These are phyloP conservation scores for Montifringilla adamsi DNA, from an alignment of 2,113 vertebrate species.

Conservation along the genomic window DNA sequence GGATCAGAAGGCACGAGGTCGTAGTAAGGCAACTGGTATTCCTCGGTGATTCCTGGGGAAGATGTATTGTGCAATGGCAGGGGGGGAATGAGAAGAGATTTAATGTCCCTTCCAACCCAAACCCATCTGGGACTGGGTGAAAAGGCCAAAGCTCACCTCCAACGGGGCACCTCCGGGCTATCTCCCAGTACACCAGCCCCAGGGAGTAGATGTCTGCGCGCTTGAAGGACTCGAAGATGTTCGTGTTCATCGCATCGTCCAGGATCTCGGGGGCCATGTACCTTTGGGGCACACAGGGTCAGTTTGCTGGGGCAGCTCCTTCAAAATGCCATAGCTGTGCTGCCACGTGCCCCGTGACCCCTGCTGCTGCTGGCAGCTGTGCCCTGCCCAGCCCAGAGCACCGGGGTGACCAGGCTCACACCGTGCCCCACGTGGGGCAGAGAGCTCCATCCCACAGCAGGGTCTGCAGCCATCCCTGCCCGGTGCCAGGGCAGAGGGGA, in stretches of 20 bases:
- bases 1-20: conserved; percentile 97
- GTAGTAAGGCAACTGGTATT: conserved; percentile 96
- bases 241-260: conserved; percentile 88
- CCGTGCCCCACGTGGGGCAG: fast-evolving
- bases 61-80: background rate
- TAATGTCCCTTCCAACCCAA: background rate
- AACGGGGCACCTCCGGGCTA: conserved; percentile 87
- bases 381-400: background rate
- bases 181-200: conserved; percentile 96
- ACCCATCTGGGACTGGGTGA: fast-evolving
- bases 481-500: fast-evolving
- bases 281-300: conserved; percentile 70
- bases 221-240: conserved; percentile 95
- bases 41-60: conserved; percentile 85
- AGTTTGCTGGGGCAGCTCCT: background rate
- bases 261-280: conserved; percentile 98
- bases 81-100: fast-evolving
- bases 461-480: fast-evolving
- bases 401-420: fast-evolving
- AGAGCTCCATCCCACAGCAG: background rate
- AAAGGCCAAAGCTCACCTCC: conserved; percentile 77
- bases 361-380: background rate
- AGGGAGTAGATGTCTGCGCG: conserved; percentile 92
- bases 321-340: fast-evolving
- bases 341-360: fast-evolving